Conservation (phyloP, 2,113 vertebrate genomes). For the Poecilia latipinna region DNA sequence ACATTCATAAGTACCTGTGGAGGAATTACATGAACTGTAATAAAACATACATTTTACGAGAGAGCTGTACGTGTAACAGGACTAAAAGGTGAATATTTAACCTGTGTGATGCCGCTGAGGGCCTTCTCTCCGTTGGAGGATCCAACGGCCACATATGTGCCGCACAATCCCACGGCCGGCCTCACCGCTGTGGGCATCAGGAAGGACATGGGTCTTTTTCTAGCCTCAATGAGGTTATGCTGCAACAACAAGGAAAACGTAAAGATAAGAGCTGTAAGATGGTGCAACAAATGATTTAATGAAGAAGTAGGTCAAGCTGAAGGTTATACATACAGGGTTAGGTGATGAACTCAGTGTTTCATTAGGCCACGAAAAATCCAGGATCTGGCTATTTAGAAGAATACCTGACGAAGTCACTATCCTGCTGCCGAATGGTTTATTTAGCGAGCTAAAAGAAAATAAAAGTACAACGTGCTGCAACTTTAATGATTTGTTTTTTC, state of each 20-base stretch:
- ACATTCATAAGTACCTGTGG: conserved; percentile 94
- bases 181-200: conserved; percentile 91
- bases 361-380: conserved; percentile 96
- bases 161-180: conserved; percentile 89
- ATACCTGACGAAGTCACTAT: conserved; percentile 93
- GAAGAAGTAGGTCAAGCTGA: conserved; percentile 4
- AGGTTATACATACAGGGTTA: conserved; percentile 79
- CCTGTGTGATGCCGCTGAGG: conserved; percentile 92
- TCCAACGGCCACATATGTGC: conserved; percentile 91
- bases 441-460: conserved; percentile 86
- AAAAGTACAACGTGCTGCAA: conserved; percentile 5
- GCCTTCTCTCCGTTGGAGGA: conserved; percentile 88
- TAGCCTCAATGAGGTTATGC: conserved; percentile 86
- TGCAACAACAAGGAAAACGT: conserved; percentile 59
- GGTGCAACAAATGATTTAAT: not conserved
- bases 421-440: conserved; percentile 93
- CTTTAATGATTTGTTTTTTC: not conserved
- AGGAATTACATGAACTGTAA: not conserved
- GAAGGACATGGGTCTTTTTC: conserved; percentile 92
- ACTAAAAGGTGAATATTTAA: conserved; percentile 51
- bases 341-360: conserved; percentile 80
- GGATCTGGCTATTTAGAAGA: conserved; percentile 95
- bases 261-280: conserved; percentile 12
- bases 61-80: not conserved
- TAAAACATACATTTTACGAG: not conserved